Percentiles rank a stretch among this genome's conserved stretches.
These are phyloP conservation scores for Ciona savignyi DNA, from an alignment of 23 tunicate species.

Conservation along the genomic window DNA sequence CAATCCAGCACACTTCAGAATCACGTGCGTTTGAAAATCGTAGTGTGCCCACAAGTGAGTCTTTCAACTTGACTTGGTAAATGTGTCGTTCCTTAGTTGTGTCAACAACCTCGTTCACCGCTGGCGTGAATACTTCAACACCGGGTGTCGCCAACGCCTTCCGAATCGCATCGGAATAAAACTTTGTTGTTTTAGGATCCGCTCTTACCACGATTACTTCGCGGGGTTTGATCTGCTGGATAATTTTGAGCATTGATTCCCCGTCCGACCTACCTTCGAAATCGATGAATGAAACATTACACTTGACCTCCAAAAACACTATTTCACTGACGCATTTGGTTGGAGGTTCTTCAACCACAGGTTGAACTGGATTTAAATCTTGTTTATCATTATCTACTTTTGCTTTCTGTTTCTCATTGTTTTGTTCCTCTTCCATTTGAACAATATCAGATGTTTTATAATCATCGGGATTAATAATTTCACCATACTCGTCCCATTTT, in stretches of 20 bases:
- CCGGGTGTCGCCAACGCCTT: conserved; percentile 10
- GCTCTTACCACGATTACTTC: conserved; percentile 83
- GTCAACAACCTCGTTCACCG: conserved; percentile 84
- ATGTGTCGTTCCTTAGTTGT: conserved; percentile 92
- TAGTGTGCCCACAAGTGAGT: conserved; percentile 73
- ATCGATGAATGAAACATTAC: conserved; percentile 85
- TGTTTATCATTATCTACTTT: conserved; percentile 9
- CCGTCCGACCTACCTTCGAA: conserved; percentile 96
- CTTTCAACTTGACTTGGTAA: conserved; percentile 90
- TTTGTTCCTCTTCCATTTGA: conserved; percentile 46
- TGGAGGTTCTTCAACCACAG: conserved; percentile 53
- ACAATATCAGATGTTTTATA: conserved; percentile 33
- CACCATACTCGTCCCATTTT: conserved; percentile 99
- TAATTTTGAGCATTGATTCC: conserved; percentile 83
- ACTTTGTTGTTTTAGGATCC: conserved; percentile 25
- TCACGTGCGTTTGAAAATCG: conserved; percentile 62
- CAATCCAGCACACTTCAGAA: conserved; percentile 77
- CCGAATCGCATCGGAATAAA: conserved; percentile 40
- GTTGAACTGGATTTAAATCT: not conserved
- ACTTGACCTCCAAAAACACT: conserved; percentile 47
- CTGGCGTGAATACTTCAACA: conserved; percentile 69
- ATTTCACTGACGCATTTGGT: conserved; percentile 76
- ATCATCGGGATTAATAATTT: conserved; percentile 86
- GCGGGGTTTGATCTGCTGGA: conserved; percentile 76
- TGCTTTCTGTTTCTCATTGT: conserved; percentile 13